Conservation (phyloP, 2,797 vertebrate species). For the Sebastes nivosus region DNA sequence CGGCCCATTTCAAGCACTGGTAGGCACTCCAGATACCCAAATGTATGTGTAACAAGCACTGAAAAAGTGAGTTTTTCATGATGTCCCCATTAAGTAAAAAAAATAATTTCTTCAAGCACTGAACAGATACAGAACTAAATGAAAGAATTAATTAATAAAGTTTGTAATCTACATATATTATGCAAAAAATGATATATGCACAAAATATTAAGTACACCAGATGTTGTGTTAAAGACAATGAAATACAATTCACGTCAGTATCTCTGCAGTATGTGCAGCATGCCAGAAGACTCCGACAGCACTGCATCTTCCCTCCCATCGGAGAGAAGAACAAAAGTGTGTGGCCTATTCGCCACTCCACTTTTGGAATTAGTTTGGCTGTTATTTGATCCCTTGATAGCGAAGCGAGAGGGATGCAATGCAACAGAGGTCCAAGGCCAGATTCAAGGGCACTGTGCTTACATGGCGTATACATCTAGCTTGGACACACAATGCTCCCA, state of each 20-base stretch:
- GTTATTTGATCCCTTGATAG: constrained; percentile 52
- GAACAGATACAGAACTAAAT: too few relatives aligned
- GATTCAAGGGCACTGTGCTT: constrained; percentile 64
- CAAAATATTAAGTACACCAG: background rate
- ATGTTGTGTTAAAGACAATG: background rate
- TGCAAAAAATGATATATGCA: background rate
- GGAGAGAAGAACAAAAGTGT: constrained; percentile 12
- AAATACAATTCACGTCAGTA: background rate
- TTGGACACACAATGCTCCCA: constrained; percentile 30
- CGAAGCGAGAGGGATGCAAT: constrained; percentile 42
- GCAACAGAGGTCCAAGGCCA: constrained; percentile 55
- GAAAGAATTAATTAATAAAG: too few relatives aligned
- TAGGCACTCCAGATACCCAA: too few relatives aligned
- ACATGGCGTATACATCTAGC: constrained; percentile 45
- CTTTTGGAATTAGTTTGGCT: constrained; percentile 37
- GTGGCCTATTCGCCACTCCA: background rate
- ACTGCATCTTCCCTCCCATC: background rate
- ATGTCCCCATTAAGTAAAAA: too few relatives aligned
- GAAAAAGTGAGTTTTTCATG: too few relatives aligned
- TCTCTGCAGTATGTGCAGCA: background rate
- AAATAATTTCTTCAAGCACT: too few relatives aligned
- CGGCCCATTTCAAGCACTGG: too few relatives aligned
- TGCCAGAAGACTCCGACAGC: background rate
- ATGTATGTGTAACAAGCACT: too few relatives aligned
- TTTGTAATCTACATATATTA: background rate